Base-by-base conservation (phyloP, 2,888 invertebrate species). In the Ornithoptera alexandrae region DNA sequence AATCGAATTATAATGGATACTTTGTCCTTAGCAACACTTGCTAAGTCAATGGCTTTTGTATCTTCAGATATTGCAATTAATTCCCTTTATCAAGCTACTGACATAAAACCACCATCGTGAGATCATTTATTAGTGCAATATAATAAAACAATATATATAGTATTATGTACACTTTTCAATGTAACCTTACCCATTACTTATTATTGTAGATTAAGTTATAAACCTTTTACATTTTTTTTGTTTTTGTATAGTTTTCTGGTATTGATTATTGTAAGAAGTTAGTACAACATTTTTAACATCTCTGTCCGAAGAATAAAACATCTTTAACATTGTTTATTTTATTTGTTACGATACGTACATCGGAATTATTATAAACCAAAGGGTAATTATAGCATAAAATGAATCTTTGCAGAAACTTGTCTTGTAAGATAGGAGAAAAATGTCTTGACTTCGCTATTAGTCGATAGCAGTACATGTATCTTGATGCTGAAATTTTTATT, bases 21-120 rank as follows among this genome's bases (percentile, higher is more conserved):
- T 2, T 74, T 92, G 59, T 89, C 92, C 24, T 76, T 92, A 68
- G 85, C 90, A 17, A 90, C 92, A 30, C 77, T 92, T 15, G 89
- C 92, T 0, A 92, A 92, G 75, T 92, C 92, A 5, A 92, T 92
- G 92, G 90, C 92, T 20, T 90, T 88, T 77, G 92, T 92, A 20
- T 84, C 92, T 58, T 89, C 89, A 24, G 92, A 92, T 74, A 91
- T 92, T 74, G 92, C 92, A 59, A 92, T 92, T 61, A 92, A 92
- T 76, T 91, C 92, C 1, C 79, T 92, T 68, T 92, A 91, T 76
- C 85, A 89, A 77, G 91, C 92, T 60, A 91, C 91, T 59, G 92
- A 92, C 77, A 86, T 91, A 1, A 91, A 88, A 75, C 86, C 88
- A 22, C 87, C 91, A 39, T 78, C 86, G 6, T 90, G 81, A 83